Evolutionary conservation across 2,888 invertebrate genomes (phyloP).

Genomic region (Pedicia rivosa): DNA sequence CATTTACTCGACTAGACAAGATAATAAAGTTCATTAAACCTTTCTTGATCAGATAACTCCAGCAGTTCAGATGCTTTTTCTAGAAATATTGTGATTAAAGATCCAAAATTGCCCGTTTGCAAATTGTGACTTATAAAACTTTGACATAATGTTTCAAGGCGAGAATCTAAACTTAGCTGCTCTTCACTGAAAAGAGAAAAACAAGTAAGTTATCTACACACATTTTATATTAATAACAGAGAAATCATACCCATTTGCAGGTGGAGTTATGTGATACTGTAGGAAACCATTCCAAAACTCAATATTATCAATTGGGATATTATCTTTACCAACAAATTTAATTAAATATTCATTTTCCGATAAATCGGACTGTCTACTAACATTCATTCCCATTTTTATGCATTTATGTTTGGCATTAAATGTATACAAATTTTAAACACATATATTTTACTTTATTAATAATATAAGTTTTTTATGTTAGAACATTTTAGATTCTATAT

Average conservation of each 20-base stretch:
- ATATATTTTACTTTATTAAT: no score
- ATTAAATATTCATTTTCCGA: constrained; percentile 64
- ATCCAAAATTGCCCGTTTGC: constrained; percentile 77
- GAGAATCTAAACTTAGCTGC: constrained; percentile 64
- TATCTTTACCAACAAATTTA: constrained; percentile 61
- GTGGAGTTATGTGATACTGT: constrained; percentile 76
- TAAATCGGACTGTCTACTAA: constrained; percentile 66
- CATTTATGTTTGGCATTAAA: no score
- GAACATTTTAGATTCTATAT: no score
- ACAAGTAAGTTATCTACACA: not conserved
- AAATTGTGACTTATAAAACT: constrained; percentile 69
- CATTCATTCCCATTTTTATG: constrained; percentile 56
- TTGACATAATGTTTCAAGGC: constrained; percentile 56
- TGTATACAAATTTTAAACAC: no score
- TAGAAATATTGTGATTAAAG: constrained; percentile 74
- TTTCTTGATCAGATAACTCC: constrained; percentile 73
- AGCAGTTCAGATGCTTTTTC: constrained; percentile 67
- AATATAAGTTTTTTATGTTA: no score
- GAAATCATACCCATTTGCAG: constrained; percentile 54
- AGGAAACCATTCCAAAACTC: constrained; percentile 90
- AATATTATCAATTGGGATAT: constrained; percentile 72
- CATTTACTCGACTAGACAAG: not conserved
- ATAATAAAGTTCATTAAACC: constrained; percentile 47
- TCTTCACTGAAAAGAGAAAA: constrained; percentile 42
- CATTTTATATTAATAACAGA: constrained; percentile 17